Conservation (phyloP, 2,797 vertebrate species). For the Notoglanidium macrostoma region DNA sequence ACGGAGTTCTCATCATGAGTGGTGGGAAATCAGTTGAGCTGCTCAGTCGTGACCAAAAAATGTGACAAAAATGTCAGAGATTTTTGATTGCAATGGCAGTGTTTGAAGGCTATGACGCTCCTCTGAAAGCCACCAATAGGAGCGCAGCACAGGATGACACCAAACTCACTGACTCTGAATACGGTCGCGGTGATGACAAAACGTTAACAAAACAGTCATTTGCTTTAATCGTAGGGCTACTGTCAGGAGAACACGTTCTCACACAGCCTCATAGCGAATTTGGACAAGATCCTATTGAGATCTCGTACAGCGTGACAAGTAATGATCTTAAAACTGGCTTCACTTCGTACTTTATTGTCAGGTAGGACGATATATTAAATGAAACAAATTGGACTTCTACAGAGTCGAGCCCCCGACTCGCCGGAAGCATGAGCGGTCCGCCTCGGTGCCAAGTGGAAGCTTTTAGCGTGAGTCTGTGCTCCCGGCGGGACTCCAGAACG, state of each 20-base stretch:
- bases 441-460: constrained; percentile 41
- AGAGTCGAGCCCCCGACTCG: background rate
- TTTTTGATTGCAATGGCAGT: too few species aligned
- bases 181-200: too few species aligned
- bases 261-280: background rate
- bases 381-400: background rate
- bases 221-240: background rate
- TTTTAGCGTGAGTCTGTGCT: constrained; percentile 49
- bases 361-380: background rate
- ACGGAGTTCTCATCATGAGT: too few species aligned
- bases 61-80: background rate
- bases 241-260: background rate
- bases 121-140: background rate
- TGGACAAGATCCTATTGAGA: background rate
- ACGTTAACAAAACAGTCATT: too few species aligned
- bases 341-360: background rate
- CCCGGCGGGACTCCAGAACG: constrained; percentile 47
- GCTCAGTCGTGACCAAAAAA: background rate
- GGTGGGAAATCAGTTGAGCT: background rate
- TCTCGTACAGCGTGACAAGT: background rate
- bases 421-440: background rate
- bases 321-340: background rate
- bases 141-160: background rate
- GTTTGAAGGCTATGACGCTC: background rate
- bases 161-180: background rate